phyloP scores from a whole-genome alignment of 1,140 invertebrate species.

The Drosophila leontia region DNA sequence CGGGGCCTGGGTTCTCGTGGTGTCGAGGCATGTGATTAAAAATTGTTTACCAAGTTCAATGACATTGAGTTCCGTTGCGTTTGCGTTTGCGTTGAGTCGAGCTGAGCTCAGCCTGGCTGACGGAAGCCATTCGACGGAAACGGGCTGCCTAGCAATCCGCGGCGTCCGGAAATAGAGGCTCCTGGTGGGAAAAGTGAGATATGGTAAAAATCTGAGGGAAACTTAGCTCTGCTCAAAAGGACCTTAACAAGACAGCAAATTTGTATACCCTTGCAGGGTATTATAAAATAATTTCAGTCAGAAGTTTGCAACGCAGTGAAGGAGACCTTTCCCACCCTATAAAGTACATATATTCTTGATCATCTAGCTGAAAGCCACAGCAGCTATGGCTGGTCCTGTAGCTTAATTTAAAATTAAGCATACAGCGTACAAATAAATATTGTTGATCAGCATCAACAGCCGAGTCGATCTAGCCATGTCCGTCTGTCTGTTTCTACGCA shows the following conservation, averaged over 20 bases:
- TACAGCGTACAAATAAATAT: no score
- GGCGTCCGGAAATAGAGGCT: constrained; percentile 16
- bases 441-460: no score
- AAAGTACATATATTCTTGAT: no score
- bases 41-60: constrained; percentile 82
- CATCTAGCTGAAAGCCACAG: no score
- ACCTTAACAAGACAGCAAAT: not conserved
- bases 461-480: no score
- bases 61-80: constrained; percentile 40
- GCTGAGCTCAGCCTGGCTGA: not conserved
- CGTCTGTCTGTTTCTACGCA: no score
- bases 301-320: no score
- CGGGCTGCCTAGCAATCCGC: constrained; percentile 60
- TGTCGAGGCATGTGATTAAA: constrained; percentile 71
- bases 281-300: no score
- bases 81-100: not conserved
- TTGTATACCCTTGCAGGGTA: no score
- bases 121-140: constrained; percentile 22
- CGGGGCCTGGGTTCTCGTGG: not conserved
- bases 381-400: no score
- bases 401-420: no score
- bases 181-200: not conserved
- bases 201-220: not conserved
- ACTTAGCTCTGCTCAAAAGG: not conserved
- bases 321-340: no score